These are phyloP conservation scores for Hippocampus abdominalis DNA, from an alignment of 2,113 vertebrate species.

Conservation along the genomic window DNA sequence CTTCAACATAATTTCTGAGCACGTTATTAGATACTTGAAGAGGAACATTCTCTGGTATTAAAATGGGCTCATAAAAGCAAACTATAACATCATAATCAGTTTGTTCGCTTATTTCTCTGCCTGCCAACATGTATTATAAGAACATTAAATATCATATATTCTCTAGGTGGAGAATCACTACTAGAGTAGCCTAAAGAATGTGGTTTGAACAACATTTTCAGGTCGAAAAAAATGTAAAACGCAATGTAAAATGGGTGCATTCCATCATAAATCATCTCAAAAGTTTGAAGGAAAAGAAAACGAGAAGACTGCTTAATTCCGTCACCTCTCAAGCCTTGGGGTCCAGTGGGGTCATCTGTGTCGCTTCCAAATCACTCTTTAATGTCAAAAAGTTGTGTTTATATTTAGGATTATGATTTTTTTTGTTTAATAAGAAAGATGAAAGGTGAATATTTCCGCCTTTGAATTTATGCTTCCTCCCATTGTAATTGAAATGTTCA, in stretches of 20 bases:
- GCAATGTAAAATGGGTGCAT: not conserved
- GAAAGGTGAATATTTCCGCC: too few relatives aligned
- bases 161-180: too few relatives aligned
- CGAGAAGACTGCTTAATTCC: not conserved
- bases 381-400: not conserved
- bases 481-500: not conserved
- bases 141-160: too few relatives aligned
- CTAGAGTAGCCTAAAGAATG: not conserved
- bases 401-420: too few relatives aligned
- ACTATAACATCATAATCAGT: too few relatives aligned
- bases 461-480: not conserved
- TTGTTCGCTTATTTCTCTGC: too few relatives aligned
- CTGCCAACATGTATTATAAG: too few relatives aligned
- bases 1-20: too few relatives aligned
- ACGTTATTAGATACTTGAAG: too few relatives aligned
- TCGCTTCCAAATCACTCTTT: not conserved
- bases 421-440: too few relatives aligned
- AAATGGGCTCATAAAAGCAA: too few relatives aligned
- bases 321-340: conserved; percentile 51
- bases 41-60: too few relatives aligned
- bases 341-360: conserved; percentile 30
- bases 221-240: not conserved
- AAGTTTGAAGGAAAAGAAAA: not conserved
- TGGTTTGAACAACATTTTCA: not conserved
- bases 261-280: not conserved